Evolutionary conservation across 1,140 invertebrate species (phyloP).

Genomic region (Cotesia chilonis): DNA sequence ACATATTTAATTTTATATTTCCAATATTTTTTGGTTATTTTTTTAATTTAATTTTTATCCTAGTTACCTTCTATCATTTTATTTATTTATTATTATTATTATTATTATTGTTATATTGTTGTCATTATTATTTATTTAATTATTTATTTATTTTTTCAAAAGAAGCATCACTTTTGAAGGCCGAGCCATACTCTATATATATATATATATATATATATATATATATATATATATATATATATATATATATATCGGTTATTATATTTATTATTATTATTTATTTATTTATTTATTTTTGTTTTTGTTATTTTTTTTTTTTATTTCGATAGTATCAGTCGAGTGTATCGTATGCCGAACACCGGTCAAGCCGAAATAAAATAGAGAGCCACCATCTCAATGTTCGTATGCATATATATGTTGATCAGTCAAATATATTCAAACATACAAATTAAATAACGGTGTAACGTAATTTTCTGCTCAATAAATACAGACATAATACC

Average conservation of each 20-base stretch:
- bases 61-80: background rate
- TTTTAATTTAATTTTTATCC: background rate
- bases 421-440: background rate
- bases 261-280: conserved; percentile 18
- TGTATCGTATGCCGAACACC: conserved; percentile 25
- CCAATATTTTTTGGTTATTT: background rate
- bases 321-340: conserved; percentile 32
- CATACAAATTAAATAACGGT: background rate
- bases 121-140: conserved; percentile 6
- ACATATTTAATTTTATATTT: background rate
- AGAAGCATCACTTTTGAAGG: conserved; percentile 25
- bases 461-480: conserved; percentile 10
- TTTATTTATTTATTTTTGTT: background rate
- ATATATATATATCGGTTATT: conserved; percentile 18
- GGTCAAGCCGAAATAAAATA: conserved; percentile 35
- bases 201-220: too few species aligned
- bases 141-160: background rate
- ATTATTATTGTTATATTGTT: background rate
- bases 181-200: conserved; percentile 7
- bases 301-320: background rate
- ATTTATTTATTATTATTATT: background rate
- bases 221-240: too few species aligned
- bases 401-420: background rate
- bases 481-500: conserved; percentile 19
- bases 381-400: conserved; percentile 17